A percentile compares a stretch with the other conserved stretches of the same genome.
These are phyloP conservation scores for Paradoxurus hermaphroditus DNA, from an alignment of 2,113 vertebrate genomes.

Conservation along the genomic window DNA sequence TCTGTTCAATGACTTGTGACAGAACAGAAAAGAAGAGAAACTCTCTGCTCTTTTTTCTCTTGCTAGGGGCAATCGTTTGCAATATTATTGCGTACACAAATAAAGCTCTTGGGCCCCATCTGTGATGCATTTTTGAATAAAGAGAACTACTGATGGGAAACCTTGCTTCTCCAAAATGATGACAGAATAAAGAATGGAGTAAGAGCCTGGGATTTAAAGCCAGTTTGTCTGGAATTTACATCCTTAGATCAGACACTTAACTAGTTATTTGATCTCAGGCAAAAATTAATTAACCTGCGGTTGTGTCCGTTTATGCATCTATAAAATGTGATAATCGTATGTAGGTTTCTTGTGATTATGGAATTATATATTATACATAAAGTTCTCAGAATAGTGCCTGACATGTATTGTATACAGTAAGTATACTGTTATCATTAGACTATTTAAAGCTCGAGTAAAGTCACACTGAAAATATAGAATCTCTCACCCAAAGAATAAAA, in stretches of 20 bases:
- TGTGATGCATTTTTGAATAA: constrained; percentile 19
- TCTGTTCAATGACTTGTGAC: not conserved
- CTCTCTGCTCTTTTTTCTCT: not conserved
- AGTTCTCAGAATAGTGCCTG: not conserved
- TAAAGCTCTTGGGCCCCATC: not conserved
- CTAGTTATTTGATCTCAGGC: not conserved
- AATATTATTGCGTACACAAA: not conserved
- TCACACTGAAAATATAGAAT: not conserved
- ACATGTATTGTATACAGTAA: not conserved
- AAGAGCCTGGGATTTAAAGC: not conserved
- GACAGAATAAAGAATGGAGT: not conserved
- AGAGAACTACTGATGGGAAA: constrained; percentile 1
- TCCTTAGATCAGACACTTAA: not conserved
- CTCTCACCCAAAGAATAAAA: not conserved
- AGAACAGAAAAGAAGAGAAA: not conserved
- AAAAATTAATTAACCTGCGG: not conserved
- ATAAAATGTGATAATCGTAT: not conserved
- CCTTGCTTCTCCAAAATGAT: not conserved
- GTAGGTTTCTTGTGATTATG: not conserved
- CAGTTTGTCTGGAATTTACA: not conserved
- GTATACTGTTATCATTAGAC: not conserved
- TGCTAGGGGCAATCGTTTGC: constrained; percentile 11
- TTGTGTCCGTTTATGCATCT: not conserved
- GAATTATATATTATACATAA: not conserved
- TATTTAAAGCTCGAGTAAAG: not conserved